phyloP scores from a whole-genome alignment of 1,140 invertebrate genomes.

The Alviniconcha marisindica region DNA sequence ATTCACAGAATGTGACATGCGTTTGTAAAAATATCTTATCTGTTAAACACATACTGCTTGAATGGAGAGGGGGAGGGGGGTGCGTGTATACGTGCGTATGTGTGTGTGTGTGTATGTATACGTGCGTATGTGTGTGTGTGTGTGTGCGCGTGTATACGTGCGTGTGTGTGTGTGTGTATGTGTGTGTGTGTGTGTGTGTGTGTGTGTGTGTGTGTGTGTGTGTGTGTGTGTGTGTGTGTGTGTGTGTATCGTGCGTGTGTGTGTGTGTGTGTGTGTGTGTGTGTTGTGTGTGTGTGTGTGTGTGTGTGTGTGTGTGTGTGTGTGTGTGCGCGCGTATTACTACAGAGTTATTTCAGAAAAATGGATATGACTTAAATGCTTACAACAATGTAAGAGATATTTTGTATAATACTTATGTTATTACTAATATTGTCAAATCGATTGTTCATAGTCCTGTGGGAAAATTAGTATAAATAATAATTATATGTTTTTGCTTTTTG shows the following conservation, averaged over 20 bases:
- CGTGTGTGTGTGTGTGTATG: too few species aligned
- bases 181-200: too few species aligned
- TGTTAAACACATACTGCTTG: too few species aligned
- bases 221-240: conserved; percentile 19
- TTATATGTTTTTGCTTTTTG: background rate
- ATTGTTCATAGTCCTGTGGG: background rate
- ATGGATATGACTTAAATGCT: background rate
- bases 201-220: background rate
- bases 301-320: background rate
- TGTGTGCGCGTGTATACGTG: too few species aligned
- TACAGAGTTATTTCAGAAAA: background rate
- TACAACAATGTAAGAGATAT: background rate
- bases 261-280: background rate
- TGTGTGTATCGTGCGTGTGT: background rate
- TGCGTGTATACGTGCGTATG: too few species aligned
- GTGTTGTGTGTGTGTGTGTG: background rate
- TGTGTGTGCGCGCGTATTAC: background rate
- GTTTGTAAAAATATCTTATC: background rate
- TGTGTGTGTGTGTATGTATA: too few species aligned
- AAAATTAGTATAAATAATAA: too few species aligned
- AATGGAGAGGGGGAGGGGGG: too few species aligned
- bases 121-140: too few species aligned
- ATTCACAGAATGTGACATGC: too few species aligned
- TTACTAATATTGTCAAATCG: background rate
- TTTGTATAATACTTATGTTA: background rate